phyloP scores from a whole-genome alignment of 2,888 invertebrate species.

The Dryadula phaetusa region DNA sequence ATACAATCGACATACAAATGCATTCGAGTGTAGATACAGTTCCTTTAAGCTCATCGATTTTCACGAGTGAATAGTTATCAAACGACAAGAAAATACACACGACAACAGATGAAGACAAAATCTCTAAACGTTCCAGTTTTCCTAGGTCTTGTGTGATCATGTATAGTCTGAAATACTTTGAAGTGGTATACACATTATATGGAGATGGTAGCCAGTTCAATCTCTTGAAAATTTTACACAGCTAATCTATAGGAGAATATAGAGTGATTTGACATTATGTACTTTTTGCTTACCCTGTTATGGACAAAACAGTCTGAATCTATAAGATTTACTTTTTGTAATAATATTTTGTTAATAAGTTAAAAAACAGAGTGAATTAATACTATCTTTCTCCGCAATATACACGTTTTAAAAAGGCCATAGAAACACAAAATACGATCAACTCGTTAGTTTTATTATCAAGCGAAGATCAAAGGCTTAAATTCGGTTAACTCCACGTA shows the following conservation, averaged over 20 bases:
- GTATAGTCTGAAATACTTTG: neutral
- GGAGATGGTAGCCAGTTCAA: neutral
- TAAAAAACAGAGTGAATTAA: too few relatives aligned
- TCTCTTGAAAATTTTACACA: too few relatives aligned
- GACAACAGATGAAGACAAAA: slow-evolving; percentile 21
- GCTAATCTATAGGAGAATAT: too few relatives aligned
- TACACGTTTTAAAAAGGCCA: neutral
- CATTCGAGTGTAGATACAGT: slow-evolving; percentile 32
- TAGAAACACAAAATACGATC: slow-evolving; percentile 3
- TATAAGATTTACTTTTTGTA: too few relatives aligned
- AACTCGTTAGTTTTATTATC: slow-evolving; percentile 13
- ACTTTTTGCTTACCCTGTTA: too few relatives aligned
- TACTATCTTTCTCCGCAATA: too few relatives aligned
- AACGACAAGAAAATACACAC: slow-evolving; percentile 35
- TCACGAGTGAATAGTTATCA: slow-evolving; percentile 42
- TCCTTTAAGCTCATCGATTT: slow-evolving; percentile 35
- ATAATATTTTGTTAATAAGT: too few relatives aligned
- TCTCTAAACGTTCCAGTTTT: slow-evolving; percentile 21
- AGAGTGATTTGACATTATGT: too few relatives aligned
- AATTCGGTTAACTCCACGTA: slow-evolving; percentile 26
- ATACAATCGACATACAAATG: slow-evolving; percentile 27
- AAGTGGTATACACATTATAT: neutral
- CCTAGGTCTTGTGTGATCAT: slow-evolving; percentile 5
- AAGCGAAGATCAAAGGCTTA: slow-evolving; percentile 10
- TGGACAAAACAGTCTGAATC: too few relatives aligned